Evolutionary conservation across 2,888 invertebrate species (phyloP).

Genomic region (Tetramorium bicarinatum): DNA sequence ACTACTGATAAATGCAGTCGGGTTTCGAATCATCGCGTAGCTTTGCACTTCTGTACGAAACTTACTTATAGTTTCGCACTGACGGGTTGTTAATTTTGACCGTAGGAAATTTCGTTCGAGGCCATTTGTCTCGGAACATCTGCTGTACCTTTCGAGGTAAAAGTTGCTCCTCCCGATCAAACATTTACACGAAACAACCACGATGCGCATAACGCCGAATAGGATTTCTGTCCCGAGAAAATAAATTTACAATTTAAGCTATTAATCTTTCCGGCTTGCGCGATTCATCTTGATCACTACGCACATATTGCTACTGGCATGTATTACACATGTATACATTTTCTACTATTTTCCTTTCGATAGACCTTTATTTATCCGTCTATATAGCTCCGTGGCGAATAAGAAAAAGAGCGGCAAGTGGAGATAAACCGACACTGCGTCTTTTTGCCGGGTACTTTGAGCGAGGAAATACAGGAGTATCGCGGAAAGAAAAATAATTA

Average conservation of each 20-base stretch:
- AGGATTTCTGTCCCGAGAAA: conserved; percentile 44
- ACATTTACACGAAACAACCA: conserved; percentile 66
- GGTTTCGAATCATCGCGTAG: conserved; percentile 5
- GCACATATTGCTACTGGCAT: conserved; percentile 39
- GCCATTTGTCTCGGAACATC: conserved; percentile 74
- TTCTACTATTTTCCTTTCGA: conserved; percentile 33
- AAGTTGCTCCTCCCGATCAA: conserved; percentile 68
- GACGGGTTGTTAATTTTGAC: conserved; percentile 69
- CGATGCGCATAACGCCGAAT: conserved; percentile 40
- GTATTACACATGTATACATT: conserved; percentile 35
- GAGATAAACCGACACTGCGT: conserved; percentile 68
- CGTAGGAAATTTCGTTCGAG: conserved; percentile 65
- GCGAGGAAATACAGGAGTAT: conserved; percentile 65
- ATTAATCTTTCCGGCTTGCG: conserved; percentile 38
- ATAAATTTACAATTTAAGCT: conserved; percentile 52
- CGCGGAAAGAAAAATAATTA: conserved; percentile 78
- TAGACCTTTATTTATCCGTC: conserved; percentile 21
- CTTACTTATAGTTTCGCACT: conserved; percentile 13
- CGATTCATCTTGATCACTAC: conserved; percentile 46
- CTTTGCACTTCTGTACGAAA: conserved; percentile 25
- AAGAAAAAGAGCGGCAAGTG: conserved; percentile 47
- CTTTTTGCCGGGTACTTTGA: conserved; percentile 66
- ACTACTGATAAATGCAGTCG: conserved; percentile 9
- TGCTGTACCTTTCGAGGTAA: conserved; percentile 62
- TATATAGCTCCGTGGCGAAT: conserved; percentile 10